A percentile compares a stretch with the other conserved stretches of the same genome.
phyloP scores from a whole-genome alignment of 2,113 vertebrate species.

The Ifrita kowaldi region DNA sequence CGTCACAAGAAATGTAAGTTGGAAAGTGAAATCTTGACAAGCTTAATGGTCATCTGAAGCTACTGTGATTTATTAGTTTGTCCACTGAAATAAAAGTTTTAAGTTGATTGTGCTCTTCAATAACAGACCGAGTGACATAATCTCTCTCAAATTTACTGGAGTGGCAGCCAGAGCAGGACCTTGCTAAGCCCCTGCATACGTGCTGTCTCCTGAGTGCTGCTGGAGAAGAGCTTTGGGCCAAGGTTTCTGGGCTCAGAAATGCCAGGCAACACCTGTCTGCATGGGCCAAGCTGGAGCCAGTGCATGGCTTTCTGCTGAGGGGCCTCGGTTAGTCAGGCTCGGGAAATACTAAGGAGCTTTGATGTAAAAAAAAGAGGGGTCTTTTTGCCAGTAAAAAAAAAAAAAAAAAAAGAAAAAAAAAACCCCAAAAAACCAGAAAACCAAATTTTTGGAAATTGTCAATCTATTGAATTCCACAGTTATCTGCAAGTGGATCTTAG shows the following conservation, averaged over 20 bases:
- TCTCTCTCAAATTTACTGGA: background rate
- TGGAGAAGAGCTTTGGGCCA: background rate
- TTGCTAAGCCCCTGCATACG: background rate
- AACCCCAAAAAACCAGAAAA: too few relatives aligned
- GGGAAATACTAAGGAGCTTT: background rate
- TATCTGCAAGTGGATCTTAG: background rate
- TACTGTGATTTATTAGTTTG: slow-evolving; percentile 11
- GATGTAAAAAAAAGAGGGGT: background rate
- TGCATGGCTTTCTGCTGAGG: background rate
- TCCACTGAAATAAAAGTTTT: background rate
- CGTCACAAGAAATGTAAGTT: background rate
- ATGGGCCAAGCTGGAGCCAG: background rate
- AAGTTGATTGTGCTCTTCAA: background rate
- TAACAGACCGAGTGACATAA: background rate
- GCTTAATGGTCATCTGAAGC: background rate
- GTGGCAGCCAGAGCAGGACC: slow-evolving; percentile 9
- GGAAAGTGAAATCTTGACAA: background rate
- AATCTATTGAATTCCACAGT: background rate
- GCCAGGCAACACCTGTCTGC: background rate
- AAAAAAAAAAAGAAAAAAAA: background rate
- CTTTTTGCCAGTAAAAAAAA: background rate
- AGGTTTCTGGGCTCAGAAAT: background rate
- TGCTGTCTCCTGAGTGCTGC: background rate
- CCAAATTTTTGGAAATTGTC: rapidly evolving
- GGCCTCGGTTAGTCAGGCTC: background rate